Evolutionary conservation across 2,113 vertebrate genomes (phyloP).

Genomic region (Tupaia tana): DNA sequence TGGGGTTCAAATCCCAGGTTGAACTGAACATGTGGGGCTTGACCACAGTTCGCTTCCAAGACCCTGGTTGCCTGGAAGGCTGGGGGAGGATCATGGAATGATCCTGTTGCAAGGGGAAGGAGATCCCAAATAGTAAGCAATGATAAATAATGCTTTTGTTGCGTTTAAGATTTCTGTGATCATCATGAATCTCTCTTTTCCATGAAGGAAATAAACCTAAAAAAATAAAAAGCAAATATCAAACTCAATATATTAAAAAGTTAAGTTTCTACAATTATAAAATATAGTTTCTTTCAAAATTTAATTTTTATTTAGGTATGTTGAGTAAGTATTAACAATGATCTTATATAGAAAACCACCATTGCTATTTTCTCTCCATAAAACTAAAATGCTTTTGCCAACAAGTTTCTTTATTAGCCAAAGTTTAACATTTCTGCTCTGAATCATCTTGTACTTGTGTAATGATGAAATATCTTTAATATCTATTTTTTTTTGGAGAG

Average conservation of each 20-base stretch:
- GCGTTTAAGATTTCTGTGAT: too few species aligned
- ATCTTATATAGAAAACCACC: constrained; percentile 13
- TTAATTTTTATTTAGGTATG: constrained; percentile 23
- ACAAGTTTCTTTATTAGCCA: neutral
- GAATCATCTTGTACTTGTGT: neutral
- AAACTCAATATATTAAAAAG: constrained; percentile 14
- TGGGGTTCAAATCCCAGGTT: too few species aligned
- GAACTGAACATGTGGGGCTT: too few species aligned
- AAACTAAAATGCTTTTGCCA: constrained; percentile 56
- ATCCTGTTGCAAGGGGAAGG: too few species aligned
- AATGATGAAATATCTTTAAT: neutral
- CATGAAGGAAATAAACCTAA: too few species aligned
- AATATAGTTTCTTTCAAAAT: constrained; percentile 1
- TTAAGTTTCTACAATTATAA: neutral
- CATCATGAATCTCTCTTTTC: too few species aligned
- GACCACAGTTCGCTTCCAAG: too few species aligned
- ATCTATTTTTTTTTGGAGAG: too few species aligned
- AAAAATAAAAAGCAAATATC: neutral
- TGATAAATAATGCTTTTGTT: too few species aligned
- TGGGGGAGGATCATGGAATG: too few species aligned
- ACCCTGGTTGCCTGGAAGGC: too few species aligned
- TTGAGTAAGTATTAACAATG: constrained; percentile 2
- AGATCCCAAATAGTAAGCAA: too few species aligned
- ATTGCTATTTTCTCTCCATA: neutral
- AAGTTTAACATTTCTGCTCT: constrained; percentile 10